Evolutionary conservation across 2,797 vertebrate species (phyloP).

Genomic region (Euphonia xanthogaster): DNA sequence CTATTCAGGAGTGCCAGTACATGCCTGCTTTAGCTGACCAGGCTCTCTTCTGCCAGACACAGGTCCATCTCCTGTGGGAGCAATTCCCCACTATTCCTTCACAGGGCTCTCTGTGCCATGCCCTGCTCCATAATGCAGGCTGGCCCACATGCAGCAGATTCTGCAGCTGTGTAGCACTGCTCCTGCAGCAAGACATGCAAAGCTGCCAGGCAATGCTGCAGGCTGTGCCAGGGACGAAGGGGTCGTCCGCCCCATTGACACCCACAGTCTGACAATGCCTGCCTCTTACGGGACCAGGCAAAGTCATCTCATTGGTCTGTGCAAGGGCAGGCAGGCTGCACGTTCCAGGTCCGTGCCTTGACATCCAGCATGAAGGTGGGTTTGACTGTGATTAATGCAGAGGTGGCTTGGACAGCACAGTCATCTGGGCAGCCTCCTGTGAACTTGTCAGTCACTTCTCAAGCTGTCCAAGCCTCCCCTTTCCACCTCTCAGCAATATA

Average conservation of each 20-base stretch:
- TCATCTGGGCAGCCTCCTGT: neutral
- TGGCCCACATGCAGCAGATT: neutral
- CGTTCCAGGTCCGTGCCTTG: neutral
- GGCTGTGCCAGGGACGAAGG: accelerated
- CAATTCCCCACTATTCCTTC: accelerated
- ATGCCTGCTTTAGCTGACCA: neutral
- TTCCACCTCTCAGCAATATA: neutral
- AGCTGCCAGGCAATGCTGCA: neutral
- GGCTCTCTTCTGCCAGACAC: neutral
- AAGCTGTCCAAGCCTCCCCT: neutral
- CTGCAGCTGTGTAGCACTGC: neutral
- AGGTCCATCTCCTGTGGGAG: neutral
- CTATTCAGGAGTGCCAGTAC: neutral
- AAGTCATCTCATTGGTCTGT: neutral
- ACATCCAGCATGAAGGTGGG: neutral
- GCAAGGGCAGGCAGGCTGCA: neutral
- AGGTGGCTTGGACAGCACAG: neutral
- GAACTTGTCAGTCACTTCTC: neutral
- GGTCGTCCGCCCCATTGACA: neutral
- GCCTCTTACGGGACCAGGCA: neutral
- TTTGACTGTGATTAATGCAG: neutral
- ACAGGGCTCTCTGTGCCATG: accelerated
- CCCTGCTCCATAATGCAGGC: neutral
- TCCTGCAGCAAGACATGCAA: neutral
- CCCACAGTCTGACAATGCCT: accelerated